Percentiles rank a stretch among this genome's conserved stretches.
Conservation (phyloP, 2,888 invertebrate genomes). For the Dasypolia templi region DNA sequence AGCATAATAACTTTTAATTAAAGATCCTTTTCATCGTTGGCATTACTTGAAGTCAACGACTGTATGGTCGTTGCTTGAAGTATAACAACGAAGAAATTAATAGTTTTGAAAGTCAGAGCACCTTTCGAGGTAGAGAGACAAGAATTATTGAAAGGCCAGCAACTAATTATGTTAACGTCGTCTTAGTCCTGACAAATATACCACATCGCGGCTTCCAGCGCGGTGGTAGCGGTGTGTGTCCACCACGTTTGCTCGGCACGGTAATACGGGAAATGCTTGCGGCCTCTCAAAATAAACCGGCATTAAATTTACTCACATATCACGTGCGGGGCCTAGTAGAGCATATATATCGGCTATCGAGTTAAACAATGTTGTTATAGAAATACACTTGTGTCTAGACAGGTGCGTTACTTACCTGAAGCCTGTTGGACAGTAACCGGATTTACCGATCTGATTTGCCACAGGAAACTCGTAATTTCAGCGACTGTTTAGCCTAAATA, state of each 20-base stretch:
- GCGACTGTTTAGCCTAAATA: slow-evolving; percentile 1
- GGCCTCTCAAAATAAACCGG: slow-evolving; percentile 63
- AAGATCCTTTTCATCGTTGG: too few relatives aligned
- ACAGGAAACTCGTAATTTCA: slow-evolving; percentile 3
- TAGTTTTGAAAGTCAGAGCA: not conserved
- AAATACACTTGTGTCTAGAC: slow-evolving; percentile 30
- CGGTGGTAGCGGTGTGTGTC: slow-evolving; percentile 36
- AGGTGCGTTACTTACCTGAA: slow-evolving; percentile 1
- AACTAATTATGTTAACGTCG: not conserved
- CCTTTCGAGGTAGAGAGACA: not conserved
- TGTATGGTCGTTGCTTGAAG: not conserved
- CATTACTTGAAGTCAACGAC: too few relatives aligned
- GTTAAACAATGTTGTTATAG: not conserved
- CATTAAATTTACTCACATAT: slow-evolving; percentile 55
- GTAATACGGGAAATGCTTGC: slow-evolving; percentile 62
- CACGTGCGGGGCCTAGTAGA: slow-evolving; percentile 10
- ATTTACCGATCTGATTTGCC: not conserved
- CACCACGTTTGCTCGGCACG: slow-evolving; percentile 38
- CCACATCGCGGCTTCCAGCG: slow-evolving; percentile 28
- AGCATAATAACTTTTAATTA: not conserved
- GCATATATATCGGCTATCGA: slow-evolving; percentile 16
- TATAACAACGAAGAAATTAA: not conserved
- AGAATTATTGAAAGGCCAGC: not conserved
- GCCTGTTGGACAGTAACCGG: not conserved
- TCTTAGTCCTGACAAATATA: slow-evolving; percentile 34